Evolutionary conservation across 2,797 vertebrate species (phyloP), one percentile per base, ranked within the genome.

Genomic region (Anas bahamensis): DNA sequence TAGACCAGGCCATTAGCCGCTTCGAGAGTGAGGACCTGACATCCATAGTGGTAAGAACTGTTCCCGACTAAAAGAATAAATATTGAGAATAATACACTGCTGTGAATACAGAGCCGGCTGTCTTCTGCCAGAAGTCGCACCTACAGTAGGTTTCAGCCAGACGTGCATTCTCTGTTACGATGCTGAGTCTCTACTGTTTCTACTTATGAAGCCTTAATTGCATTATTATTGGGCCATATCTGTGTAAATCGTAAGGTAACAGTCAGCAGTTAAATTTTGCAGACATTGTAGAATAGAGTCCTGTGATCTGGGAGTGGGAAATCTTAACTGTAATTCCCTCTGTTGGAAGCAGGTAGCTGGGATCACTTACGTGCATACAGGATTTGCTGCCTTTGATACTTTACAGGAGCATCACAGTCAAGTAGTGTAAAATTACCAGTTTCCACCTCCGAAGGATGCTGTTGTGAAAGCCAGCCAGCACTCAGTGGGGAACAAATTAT

Each of bases 21-120:
- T 99, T 99, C 41, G 99, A 99, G 97, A 99, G 99, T 5, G 99
- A 99, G 96, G 98, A 99, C 90, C 98, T 99, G 87, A 99, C 99
- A 8, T 99, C 98, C 72, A 98, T 99, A 17, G 99, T 99, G 98
- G 99, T 99, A 94, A 98, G 97, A 81, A 50, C 48, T 81, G 35
- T 8, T 80, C 35, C 10, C 75, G 88, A 52, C 56, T 44, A 48
- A 15, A 24, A 44, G 68, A 64, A 46, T 18, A 59, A 80, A 66
- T 4, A 48, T 9, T 44, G 60, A 86, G 84, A 60, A 13, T 64
- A n/a, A 91, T 57, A 17, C 29, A 53, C 80, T 95, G 63, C 74
- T 73, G 2, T 9, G 31, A 39, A 18, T 70, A 31, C 60, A n/a
- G 23, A 82, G 60, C 31, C 71, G 88, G 14, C 57, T 73, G 11